Conservation (phyloP, 2,888 invertebrate species). For the Thereva nobilitata region DNA sequence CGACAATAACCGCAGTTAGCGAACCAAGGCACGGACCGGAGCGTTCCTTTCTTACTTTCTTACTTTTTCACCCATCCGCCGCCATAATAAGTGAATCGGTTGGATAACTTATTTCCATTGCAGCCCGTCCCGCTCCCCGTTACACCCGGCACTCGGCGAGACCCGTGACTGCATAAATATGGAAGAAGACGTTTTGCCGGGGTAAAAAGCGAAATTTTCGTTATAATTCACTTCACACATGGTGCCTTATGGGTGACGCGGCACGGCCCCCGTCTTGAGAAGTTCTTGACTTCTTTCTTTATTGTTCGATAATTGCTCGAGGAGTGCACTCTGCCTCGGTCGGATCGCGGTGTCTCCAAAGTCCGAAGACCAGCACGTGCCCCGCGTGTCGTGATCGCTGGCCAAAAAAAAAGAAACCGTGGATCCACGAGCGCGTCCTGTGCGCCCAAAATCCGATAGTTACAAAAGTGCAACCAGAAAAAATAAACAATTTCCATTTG, state of each 20-base stretch:
- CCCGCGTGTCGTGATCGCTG: neutral
- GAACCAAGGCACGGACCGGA: conserved; percentile 12
- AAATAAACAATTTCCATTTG: neutral
- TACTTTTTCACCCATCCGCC: conserved; percentile 16
- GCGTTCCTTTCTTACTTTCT: neutral
- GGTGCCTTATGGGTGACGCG: conserved; percentile 29
- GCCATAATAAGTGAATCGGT: conserved; percentile 26
- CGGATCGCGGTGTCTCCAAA: conserved; percentile 15
- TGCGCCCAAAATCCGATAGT: neutral
- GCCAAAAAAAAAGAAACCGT: neutral
- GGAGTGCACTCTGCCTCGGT: conserved; percentile 6
- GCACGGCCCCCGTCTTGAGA: conserved; percentile 17
- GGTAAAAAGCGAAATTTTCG: conserved; percentile 27
- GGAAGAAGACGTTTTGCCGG: conserved; percentile 3
- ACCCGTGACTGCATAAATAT: conserved; percentile 24
- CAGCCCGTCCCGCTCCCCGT: neutral
- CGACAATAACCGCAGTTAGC: conserved; percentile 31
- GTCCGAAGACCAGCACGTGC: conserved; percentile 16
- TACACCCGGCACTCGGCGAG: neutral
- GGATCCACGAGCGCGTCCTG: no score
- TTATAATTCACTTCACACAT: conserved; percentile 35
- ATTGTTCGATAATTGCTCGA: conserved; percentile 32
- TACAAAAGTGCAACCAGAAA: conserved; percentile 10
- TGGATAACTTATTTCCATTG: conserved; percentile 35
- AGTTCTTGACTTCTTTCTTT: conserved; percentile 24